These are phyloP conservation scores for Oikopleura dioica DNA, from an alignment of 23 tunicate species.

Conservation along the genomic window DNA sequence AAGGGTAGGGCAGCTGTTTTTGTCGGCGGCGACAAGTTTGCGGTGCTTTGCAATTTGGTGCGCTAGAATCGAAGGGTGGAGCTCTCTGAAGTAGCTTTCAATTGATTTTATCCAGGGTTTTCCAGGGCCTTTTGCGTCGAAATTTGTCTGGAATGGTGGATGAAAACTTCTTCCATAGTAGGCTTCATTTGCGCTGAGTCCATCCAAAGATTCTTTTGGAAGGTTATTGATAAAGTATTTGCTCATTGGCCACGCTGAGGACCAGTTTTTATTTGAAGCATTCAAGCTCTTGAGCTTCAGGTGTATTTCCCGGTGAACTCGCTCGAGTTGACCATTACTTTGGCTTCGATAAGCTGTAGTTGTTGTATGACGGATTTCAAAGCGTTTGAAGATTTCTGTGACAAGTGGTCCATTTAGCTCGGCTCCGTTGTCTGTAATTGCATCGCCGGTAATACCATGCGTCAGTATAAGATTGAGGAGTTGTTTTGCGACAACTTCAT, in stretches of 20 bases:
- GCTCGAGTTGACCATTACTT: neutral
- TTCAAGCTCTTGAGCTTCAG: neutral
- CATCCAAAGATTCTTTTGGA: neutral
- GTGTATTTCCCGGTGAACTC: neutral
- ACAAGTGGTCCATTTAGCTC: neutral
- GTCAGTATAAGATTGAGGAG: no score
- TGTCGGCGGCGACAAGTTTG: no score
- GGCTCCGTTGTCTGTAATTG: neutral
- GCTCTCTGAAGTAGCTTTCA: no score
- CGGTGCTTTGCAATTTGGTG: no score
- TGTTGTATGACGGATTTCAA: neutral
- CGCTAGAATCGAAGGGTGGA: no score
- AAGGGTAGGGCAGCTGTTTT: no score
- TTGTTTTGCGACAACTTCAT: no score
- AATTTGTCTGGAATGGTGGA: no score
- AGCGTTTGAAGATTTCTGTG: neutral
- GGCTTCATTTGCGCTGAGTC: neutral
- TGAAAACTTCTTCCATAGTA: neutral
- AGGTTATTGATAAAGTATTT: neutral
- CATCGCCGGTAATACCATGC: no score
- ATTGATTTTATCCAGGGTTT: no score
- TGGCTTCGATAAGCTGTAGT: neutral
- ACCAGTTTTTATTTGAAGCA: neutral
- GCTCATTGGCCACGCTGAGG: neutral
- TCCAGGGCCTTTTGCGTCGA: no score